phyloP scores from a whole-genome alignment of 2,888 invertebrate species.

The Rhodophaea formosa region DNA sequence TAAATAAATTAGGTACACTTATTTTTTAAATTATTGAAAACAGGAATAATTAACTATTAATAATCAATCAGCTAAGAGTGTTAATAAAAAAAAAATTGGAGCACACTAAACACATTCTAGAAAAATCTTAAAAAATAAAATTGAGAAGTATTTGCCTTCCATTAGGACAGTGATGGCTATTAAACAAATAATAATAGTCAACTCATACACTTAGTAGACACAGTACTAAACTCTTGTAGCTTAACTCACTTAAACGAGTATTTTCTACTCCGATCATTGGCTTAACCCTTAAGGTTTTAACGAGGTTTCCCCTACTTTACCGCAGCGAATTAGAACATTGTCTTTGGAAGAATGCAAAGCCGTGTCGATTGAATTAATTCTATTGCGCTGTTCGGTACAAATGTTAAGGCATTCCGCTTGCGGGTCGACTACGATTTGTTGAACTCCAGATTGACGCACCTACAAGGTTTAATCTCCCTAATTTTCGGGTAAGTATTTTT shows the following conservation, averaged over 20 bases:
- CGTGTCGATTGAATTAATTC: conserved; percentile 77
- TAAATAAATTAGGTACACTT: too few relatives aligned
- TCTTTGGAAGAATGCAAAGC: conserved; percentile 70
- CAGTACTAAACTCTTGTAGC: background rate
- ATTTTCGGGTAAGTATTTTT: conserved; percentile 12
- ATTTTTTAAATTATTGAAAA: too few relatives aligned
- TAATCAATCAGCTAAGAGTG: too few relatives aligned
- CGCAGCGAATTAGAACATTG: conserved; percentile 65
- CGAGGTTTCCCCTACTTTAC: conserved; percentile 62
- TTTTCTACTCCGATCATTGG: conserved; percentile 17
- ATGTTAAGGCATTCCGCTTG: conserved; percentile 63
- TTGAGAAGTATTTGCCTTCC: too few relatives aligned
- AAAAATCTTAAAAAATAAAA: too few relatives aligned
- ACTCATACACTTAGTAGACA: too few relatives aligned
- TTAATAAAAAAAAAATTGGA: too few relatives aligned
- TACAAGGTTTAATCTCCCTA: conserved; percentile 15
- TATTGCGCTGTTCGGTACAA: conserved; percentile 71
- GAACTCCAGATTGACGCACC: conserved; percentile 24
- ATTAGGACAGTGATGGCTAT: too few relatives aligned
- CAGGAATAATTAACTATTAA: too few relatives aligned
- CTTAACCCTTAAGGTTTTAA: conserved; percentile 62
- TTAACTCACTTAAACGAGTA: background rate
- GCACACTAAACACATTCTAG: too few relatives aligned
- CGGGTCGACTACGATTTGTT: conserved; percentile 46
- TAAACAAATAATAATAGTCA: too few relatives aligned